Percentiles rank a stretch among this genome's conserved stretches.
These are phyloP conservation scores for Bombus confusus DNA, from an alignment of 1,140 invertebrate species.

Conservation along the genomic window DNA sequence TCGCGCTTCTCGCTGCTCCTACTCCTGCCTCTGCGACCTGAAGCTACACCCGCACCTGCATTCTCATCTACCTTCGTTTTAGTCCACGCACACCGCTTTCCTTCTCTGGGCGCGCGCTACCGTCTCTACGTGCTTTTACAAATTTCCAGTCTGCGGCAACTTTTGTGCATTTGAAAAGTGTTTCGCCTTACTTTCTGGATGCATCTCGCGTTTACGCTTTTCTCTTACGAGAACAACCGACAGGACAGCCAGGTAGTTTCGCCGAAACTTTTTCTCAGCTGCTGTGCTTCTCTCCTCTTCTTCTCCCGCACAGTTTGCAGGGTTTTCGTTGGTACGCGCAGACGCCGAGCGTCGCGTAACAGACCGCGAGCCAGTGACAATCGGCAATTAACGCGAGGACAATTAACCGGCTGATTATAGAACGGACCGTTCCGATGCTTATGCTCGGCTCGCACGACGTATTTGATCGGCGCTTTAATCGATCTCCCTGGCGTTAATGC, in stretches of 20 bases:
- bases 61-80: too few relatives aligned
- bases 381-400: constrained; percentile 15
- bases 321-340: neutral
- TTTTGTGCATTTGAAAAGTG: neutral
- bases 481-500: constrained; percentile 33
- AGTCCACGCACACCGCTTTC: too few relatives aligned
- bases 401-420: constrained; percentile 22
- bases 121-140: constrained; percentile 37
- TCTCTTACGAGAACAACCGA: too few relatives aligned
- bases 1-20: constrained; percentile 4
- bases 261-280: too few relatives aligned
- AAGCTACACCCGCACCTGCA: too few relatives aligned
- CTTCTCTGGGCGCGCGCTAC: neutral
- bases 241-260: too few relatives aligned
- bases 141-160: constrained; percentile 52
- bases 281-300: too few relatives aligned
- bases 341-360: too few relatives aligned
- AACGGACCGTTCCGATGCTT: neutral
- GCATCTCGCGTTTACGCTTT: too few relatives aligned
- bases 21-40: neutral
- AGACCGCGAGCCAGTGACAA: neutral
- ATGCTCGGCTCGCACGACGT: neutral
- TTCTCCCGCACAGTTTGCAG: too few relatives aligned
- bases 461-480: constrained; percentile 50
- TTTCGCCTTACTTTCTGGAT: constrained; percentile 46